A percentile compares a stretch with the other conserved stretches of the same genome.
Conservation (phyloP, 2,113 vertebrate genomes). For the Gasterosteus aculeatus region DNA sequence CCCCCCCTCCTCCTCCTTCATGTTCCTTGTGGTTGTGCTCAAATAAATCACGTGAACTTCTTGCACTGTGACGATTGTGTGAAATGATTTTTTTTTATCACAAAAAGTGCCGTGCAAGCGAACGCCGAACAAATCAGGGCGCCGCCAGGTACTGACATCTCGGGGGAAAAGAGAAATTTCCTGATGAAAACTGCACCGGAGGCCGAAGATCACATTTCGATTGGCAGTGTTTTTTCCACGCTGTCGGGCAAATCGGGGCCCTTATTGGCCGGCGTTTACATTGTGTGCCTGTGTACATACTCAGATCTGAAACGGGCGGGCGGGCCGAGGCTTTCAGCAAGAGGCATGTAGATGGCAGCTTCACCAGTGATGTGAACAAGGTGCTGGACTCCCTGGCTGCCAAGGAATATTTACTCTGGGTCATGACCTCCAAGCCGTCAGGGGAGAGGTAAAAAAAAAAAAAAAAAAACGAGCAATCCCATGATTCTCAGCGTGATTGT, state of each 20-base stretch:
- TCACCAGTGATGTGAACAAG: slow-evolving; percentile 95
- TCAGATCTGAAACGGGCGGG: slow-evolving; percentile 83
- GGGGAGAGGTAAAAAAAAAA: slow-evolving; percentile 73
- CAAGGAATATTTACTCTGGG: slow-evolving; percentile 94
- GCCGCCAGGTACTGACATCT: not conserved
- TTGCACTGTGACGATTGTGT: slow-evolving; percentile 38
- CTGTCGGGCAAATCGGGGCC: slow-evolving; percentile 11
- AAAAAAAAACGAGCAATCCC: slow-evolving; percentile 16
- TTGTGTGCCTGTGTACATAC: slow-evolving; percentile 67
- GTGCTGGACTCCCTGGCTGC: slow-evolving; percentile 93
- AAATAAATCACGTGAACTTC: slow-evolving; percentile 83
- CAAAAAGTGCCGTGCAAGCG: not conserved
- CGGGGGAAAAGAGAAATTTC: not conserved
- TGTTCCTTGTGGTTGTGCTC: slow-evolving; percentile 64
- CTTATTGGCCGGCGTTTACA: slow-evolving; percentile 33
- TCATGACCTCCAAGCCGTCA: slow-evolving; percentile 90
- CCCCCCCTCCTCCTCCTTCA: slow-evolving; percentile 1
- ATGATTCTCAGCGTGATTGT: not conserved
- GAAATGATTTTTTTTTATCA: slow-evolving; percentile 21
- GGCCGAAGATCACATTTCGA: slow-evolving; percentile 1
- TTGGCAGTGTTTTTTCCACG: not conserved
- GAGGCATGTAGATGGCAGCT: slow-evolving; percentile 95
- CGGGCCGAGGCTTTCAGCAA: slow-evolving; percentile 77
- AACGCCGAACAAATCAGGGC: slow-evolving; percentile 7
- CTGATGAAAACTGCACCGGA: not conserved